Conservation (phyloP, 2,113 vertebrate genomes). For the Electrona antarctica region DNA sequence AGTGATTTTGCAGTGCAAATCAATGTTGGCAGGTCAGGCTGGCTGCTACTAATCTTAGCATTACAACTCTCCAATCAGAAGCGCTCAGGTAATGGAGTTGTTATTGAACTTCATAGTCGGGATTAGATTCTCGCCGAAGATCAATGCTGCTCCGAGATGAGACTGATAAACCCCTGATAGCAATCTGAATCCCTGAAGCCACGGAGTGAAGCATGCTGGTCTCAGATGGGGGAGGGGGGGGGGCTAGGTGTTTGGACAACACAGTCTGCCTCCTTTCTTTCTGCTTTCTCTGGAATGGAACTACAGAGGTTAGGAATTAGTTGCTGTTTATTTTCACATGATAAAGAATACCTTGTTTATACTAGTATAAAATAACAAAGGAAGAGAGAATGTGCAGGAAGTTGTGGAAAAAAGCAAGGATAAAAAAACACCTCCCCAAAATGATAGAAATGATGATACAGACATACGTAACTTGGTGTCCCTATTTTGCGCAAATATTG, state of each 20-base stretch:
- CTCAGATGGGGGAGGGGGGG: slow-evolving; percentile 61
- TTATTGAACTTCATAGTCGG: slow-evolving; percentile 99
- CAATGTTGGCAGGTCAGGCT: slow-evolving; percentile 98
- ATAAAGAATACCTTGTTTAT: slow-evolving; percentile 7
- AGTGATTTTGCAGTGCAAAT: slow-evolving; percentile 99
- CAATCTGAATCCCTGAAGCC: slow-evolving; percentile 95
- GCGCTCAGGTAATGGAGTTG: slow-evolving; percentile 97
- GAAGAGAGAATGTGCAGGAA: not conserved
- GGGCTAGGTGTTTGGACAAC: slow-evolving; percentile 54
- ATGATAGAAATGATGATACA: no score
- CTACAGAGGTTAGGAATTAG: slow-evolving; percentile 43
- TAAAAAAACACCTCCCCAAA: not conserved
- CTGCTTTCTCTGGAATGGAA: slow-evolving; percentile 5
- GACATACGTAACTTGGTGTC: no score
- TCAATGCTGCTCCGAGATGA: slow-evolving; percentile 97
- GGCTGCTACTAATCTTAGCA: slow-evolving; percentile 98
- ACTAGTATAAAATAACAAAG: not conserved
- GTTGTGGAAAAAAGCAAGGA: not conserved
- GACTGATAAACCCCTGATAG: slow-evolving; percentile 99
- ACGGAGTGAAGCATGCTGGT: slow-evolving; percentile 85
- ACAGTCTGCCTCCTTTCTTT: slow-evolving; percentile 23
- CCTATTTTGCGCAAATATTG: no score
- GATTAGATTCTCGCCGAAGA: slow-evolving; percentile 98
- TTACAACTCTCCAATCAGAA: slow-evolving; percentile 98
- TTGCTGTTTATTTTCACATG: slow-evolving; percentile 37